phyloP scores from a whole-genome alignment of 2,113 vertebrate genomes.

The Microcebus lehilahytsara region DNA sequence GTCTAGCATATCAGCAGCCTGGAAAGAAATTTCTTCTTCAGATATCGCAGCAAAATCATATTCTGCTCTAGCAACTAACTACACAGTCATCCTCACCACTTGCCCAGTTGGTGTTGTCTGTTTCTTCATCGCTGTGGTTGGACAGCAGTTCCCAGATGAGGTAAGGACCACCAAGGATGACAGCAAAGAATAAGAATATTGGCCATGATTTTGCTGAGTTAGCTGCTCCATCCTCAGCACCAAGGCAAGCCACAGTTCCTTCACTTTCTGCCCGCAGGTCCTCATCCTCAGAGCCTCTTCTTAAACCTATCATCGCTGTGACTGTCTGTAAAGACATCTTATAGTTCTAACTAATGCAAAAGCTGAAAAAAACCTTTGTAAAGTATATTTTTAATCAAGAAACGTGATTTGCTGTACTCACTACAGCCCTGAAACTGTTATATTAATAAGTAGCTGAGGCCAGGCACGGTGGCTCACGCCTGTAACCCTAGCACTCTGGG shows the following conservation, averaged over 20 bases:
- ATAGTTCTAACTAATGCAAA: slow-evolving; percentile 96
- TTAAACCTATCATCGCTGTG: slow-evolving; percentile 91
- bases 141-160: slow-evolving; percentile 98
- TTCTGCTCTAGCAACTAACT: slow-evolving; percentile 92
- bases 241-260: slow-evolving; percentile 83
- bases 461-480: too few species aligned
- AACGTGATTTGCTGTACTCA: slow-evolving; percentile 98
- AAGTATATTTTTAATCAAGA: slow-evolving; percentile 95
- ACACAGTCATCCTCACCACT: slow-evolving; percentile 96
- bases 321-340: slow-evolving; percentile 91
- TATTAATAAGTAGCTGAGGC: slow-evolving; percentile 64
- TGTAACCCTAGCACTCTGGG: too few species aligned
- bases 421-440: slow-evolving; percentile 97
- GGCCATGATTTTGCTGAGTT: slow-evolving; percentile 96
- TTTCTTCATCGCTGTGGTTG: slow-evolving; percentile 84
- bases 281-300: slow-evolving; percentile 88
- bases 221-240: slow-evolving; percentile 83
- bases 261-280: slow-evolving; percentile 95
- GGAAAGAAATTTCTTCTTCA: slow-evolving; percentile 95
- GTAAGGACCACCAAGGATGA: slow-evolving; percentile 96
- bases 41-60: slow-evolving; percentile 94
- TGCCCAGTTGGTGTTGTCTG: slow-evolving; percentile 90
- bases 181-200: slow-evolving; percentile 97
- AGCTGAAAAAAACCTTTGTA: slow-evolving; percentile 94
- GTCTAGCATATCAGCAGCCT: slow-evolving; percentile 94